Evolutionary conservation across 2,113 vertebrate genomes (phyloP).

Genomic region (Engraulis encrasicolus): DNA sequence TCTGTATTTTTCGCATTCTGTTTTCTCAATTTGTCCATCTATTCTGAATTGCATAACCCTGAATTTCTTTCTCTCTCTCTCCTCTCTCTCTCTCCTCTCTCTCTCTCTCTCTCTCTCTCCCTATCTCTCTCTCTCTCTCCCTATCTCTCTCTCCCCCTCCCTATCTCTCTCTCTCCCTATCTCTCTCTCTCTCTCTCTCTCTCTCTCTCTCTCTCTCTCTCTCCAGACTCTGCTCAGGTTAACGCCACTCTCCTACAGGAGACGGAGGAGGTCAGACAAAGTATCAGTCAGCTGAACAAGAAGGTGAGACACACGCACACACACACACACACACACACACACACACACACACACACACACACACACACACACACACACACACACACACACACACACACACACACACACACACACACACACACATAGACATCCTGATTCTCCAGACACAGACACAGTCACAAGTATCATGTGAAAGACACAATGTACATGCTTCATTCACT

Average conservation of each 20-base stretch:
- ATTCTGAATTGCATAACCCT: no score
- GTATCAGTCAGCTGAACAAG: constrained; percentile 83
- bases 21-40: no score
- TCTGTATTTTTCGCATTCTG: not conserved
- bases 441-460: not conserved
- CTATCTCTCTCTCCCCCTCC: no score
- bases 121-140: constrained; percentile 33
- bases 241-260: constrained; percentile 69
- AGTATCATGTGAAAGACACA: no score
- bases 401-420: constrained; percentile 41
- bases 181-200: constrained; percentile 18
- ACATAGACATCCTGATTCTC: not conserved
- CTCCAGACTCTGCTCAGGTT: constrained; percentile 56
- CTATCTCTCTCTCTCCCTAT: not conserved
- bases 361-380: not conserved
- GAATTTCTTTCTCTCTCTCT: not conserved
- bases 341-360: not conserved
- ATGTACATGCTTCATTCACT: no score
- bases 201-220: constrained; percentile 30
- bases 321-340: not conserved
- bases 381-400: constrained; percentile 19
- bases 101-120: not conserved
- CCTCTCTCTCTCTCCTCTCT: not conserved
- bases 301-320: constrained; percentile 73
- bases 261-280: constrained; percentile 83